Conservation (phyloP, 2,797 vertebrate species). For the Chanos chanos region DNA sequence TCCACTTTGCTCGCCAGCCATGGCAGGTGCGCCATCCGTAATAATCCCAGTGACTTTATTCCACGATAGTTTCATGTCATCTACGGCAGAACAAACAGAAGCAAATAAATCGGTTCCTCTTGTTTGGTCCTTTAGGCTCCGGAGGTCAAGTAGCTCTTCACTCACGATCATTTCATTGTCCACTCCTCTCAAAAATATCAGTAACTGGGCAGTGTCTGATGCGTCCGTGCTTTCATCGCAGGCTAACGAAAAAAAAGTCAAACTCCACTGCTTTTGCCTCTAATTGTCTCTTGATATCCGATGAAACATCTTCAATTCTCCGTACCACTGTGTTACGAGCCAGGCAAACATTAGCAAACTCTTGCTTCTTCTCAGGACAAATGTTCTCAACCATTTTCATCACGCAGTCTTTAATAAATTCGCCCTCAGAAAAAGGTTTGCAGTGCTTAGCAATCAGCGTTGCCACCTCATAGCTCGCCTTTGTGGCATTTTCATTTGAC, state of each 20-base stretch:
- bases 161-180: background rate
- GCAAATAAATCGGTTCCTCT: too few relatives aligned
- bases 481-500: conserved; percentile 31
- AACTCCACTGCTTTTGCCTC: too few relatives aligned
- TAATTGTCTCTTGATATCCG: conserved; percentile 37
- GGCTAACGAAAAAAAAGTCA: conserved; percentile 17
- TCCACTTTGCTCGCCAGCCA: background rate
- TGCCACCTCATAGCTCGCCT: conserved; percentile 27
- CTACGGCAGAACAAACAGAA: background rate
- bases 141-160: too few relatives aligned
- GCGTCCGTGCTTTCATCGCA: conserved; percentile 19
- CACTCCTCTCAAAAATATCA: conserved; percentile 2
- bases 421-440: conserved; percentile 29
- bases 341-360: conserved; percentile 9
- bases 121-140: too few relatives aligned
- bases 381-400: background rate
- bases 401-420: conserved; percentile 6
- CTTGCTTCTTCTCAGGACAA: conserved; percentile 15
- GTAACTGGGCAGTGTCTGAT: conserved; percentile 12
- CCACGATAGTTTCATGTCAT: background rate
- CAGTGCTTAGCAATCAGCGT: conserved; percentile 14
- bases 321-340: conserved; percentile 8
- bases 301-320: conserved; percentile 25
- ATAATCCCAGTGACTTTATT: background rate
- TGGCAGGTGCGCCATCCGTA: too few relatives aligned